Evolutionary conservation across 2,113 vertebrate species (phyloP).

Genomic region (Poeciliopsis prolifica): DNA sequence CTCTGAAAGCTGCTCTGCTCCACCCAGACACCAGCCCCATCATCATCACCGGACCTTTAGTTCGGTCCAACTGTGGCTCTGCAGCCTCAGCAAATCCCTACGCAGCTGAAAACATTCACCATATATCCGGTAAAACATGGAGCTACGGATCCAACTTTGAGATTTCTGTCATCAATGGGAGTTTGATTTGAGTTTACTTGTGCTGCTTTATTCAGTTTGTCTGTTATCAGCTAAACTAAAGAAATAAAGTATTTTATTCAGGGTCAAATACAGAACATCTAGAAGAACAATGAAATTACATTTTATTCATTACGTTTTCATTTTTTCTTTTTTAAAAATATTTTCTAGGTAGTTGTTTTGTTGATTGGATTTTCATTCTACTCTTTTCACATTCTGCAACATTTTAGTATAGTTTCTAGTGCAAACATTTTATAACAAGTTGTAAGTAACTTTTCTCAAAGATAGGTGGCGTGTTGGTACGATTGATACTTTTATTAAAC

Average conservation of each 20-base stretch:
- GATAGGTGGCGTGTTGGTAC: no score
- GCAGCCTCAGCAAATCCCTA: constrained; percentile 79
- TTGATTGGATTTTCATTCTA: background rate
- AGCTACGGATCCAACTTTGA: no score
- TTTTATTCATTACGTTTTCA: background rate
- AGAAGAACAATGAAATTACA: background rate
- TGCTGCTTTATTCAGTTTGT: no score
- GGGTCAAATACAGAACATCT: background rate
- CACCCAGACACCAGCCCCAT: constrained; percentile 78
- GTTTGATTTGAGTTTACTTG: background rate
- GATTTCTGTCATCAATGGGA: background rate
- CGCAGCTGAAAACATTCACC: constrained; percentile 86
- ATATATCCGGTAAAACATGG: constrained; percentile 83
- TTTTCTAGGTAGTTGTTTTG: background rate
- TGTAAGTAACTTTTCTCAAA: no score
- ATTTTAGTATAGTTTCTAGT: no score
- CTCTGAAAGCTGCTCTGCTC: constrained; percentile 88
- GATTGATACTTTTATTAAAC: background rate
- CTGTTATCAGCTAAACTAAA: no score
- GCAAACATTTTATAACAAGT: no score
- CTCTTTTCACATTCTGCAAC: no score
- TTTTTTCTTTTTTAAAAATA: background rate
- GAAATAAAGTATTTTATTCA: background rate
- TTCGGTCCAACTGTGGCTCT: constrained; percentile 86
- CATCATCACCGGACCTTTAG: constrained; percentile 81